Conservation (phyloP, 2,113 vertebrate genomes). For the Tapirus terrestris region DNA sequence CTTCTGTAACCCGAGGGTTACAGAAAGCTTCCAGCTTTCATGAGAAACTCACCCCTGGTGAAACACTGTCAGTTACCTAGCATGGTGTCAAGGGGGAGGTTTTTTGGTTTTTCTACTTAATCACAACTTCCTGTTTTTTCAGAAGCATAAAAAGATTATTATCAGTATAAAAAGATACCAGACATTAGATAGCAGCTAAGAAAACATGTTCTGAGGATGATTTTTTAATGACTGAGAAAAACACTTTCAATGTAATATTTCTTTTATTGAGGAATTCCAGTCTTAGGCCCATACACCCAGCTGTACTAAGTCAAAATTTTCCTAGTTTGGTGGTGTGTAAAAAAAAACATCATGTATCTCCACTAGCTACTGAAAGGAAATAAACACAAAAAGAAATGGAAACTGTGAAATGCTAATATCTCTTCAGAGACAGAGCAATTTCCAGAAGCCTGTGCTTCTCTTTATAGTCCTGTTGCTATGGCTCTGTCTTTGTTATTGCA, state of each 20-base stretch:
- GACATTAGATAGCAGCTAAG: neutral
- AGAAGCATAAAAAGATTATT: neutral
- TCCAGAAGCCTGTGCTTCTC: conserved; percentile 42
- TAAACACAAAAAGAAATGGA: conserved; percentile 23
- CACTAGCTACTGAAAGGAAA: conserved; percentile 44
- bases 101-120: conserved; percentile 30
- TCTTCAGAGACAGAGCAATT: conserved; percentile 47
- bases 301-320: neutral
- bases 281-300: neutral
- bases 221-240: conserved; percentile 31
- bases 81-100: neutral
- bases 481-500: conserved; percentile 30
- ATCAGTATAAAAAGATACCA: conserved; percentile 31
- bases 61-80: neutral
- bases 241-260: conserved; percentile 12
- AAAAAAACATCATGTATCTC: conserved; percentile 46
- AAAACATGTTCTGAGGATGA: conserved; percentile 27
- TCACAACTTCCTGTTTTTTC: conserved; percentile 26
- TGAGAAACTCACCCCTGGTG: neutral
- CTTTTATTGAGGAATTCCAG: conserved; percentile 10
- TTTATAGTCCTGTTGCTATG: conserved; percentile 70
- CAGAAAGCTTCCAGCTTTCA: neutral
- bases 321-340: neutral
- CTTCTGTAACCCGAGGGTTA: neutral
- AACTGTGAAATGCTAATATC: conserved; percentile 35